Evolutionary conservation across 2,113 vertebrate genomes (phyloP).

Genomic region (Crocuta crocuta): DNA sequence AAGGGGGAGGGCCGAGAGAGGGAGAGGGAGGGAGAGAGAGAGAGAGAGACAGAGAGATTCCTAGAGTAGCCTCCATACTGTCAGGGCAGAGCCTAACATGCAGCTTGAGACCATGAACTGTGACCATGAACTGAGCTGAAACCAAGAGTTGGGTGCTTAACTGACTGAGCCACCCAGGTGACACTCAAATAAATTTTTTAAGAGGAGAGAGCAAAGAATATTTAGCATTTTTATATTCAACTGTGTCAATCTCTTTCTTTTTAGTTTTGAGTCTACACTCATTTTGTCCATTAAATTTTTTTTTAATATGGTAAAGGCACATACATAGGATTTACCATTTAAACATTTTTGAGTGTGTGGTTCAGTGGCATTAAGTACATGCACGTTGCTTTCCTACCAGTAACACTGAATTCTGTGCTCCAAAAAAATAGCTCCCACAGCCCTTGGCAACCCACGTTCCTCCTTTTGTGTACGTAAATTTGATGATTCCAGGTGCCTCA

Average conservation of each 20-base stretch:
- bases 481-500: too few species aligned
- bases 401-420: background rate
- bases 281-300: background rate
- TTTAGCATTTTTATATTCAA: background rate
- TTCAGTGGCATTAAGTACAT: too few species aligned
- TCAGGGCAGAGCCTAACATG: too few species aligned
- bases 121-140: too few species aligned
- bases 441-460: background rate
- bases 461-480: background rate
- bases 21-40: too few species aligned
- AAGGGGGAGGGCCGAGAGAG: too few species aligned
- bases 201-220: background rate
- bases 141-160: too few species aligned
- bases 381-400: background rate
- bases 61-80: too few species aligned
- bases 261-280: background rate
- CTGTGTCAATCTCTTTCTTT: background rate
- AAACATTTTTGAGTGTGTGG: background rate
- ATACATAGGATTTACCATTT: background rate
- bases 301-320: background rate
- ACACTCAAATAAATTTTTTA: background rate
- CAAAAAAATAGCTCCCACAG: background rate
- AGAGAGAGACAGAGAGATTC: too few species aligned
- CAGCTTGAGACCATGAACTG: too few species aligned
- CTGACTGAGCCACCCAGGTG: too few species aligned